Conservation (phyloP, 23 tunicate species). For the Ascidia mentula region DNA sequence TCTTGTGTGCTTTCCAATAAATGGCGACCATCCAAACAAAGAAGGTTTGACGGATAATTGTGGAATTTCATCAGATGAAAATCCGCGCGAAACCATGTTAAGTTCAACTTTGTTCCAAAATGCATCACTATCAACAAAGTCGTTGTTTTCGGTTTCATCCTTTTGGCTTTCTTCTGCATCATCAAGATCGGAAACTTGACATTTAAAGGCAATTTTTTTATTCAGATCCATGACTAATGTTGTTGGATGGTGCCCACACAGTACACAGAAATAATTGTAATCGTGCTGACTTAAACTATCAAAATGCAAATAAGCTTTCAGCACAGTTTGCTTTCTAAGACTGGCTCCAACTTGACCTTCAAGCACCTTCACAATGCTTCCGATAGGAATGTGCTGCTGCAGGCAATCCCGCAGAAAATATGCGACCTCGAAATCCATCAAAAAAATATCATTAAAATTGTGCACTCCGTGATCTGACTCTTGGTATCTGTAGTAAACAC, state of each 20-base stretch:
- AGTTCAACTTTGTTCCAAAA: constrained; percentile 10
- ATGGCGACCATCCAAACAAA: neutral
- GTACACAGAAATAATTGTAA: neutral
- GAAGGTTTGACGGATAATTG: too few species aligned
- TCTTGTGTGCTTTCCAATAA: neutral
- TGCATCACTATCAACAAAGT: constrained; percentile 3
- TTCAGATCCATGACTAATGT: neutral
- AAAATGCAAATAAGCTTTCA: neutral
- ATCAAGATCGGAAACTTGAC: neutral
- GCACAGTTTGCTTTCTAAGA: neutral
- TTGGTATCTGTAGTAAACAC: constrained; percentile 9
- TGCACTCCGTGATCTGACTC: constrained; percentile 4
- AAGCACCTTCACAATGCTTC: constrained; percentile 3
- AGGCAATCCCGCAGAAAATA: neutral
- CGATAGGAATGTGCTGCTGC: constrained; percentile 14
- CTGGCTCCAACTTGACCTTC: neutral
- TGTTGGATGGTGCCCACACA: neutral
- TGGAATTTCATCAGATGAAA: neutral
- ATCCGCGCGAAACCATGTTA: constrained; percentile 6
- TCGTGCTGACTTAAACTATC: neutral
- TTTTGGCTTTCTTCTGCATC: neutral
- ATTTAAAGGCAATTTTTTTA: constrained; percentile 16
- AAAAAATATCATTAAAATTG: constrained; percentile 27
- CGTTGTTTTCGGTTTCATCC: too few species aligned
- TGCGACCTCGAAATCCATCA: neutral